Evolutionary conservation across 2,888 invertebrate species (phyloP), one percentile per base, ranked within the genome.

Genomic region (Timema podura): DNA sequence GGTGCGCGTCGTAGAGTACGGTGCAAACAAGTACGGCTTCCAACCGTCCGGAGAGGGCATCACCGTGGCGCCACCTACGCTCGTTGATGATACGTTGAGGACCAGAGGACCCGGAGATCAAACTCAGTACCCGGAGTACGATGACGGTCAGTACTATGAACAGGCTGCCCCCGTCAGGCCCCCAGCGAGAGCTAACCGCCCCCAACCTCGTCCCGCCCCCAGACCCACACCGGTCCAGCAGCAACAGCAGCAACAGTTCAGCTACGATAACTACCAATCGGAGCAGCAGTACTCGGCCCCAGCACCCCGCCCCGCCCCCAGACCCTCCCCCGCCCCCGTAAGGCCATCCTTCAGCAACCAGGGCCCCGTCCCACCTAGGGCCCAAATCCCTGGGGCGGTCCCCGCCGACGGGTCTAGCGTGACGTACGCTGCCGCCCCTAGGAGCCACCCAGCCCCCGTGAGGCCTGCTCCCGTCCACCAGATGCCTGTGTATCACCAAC

Each of bases 11-110:
- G 89, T 94, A 44, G 94, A 95, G 79, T 95, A 95, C 79, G 94
- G 94, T 7, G 94, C 94, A 51, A 91, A 93, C 81, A 91, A 91
- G 80, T 91, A 88, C 78, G 94, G 94, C 0, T 94, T 94, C 86
- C 92, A 92, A 79, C 94, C 94, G 0, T 85, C 90, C 2, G 93
- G 93, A 0, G 93, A 93, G 78, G 93, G 93, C 57, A 93, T 94
- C 79, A 92, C 92, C 0, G 93, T 93, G 0, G 83, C 83, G 0
- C 82, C 83, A 0, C 83, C 83, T 6, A 83, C 83, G 0, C 75
- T 83, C 7, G 78, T 81, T 0, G 83, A 83, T 73, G 83, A 83
- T 70, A 81, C 82, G 6, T 67, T 65, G 15, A 67, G 69, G n/a
- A 44, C 44, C 13, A 46, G 65, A 48, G 65, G 65, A 51, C 59